Conservation (phyloP, 2,797 vertebrate species). For the Poeciliopsis paucimaculata region DNA sequence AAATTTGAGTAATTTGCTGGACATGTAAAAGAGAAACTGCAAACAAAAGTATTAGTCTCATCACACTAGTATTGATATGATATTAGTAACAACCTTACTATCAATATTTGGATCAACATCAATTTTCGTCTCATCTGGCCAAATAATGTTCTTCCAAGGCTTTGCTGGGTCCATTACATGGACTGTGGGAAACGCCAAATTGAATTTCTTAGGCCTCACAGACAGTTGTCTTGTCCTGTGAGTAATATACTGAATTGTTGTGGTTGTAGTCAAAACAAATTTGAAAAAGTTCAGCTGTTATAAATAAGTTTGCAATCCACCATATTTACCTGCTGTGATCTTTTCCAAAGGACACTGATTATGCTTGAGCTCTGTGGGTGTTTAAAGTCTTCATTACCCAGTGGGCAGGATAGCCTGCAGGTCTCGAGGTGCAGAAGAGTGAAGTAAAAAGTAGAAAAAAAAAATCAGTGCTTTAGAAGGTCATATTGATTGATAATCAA, state of each 20-base stretch:
- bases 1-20: too few relatives aligned
- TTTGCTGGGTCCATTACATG: neutral
- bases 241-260: neutral
- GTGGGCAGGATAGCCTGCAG: slow-evolving; percentile 35
- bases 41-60: too few relatives aligned
- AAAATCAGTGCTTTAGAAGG: slow-evolving; percentile 65
- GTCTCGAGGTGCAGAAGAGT: slow-evolving; percentile 46
- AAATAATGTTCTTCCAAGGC: too few relatives aligned
- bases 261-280: neutral
- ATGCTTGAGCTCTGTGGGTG: slow-evolving; percentile 57
- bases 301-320: neutral
- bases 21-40: too few relatives aligned
- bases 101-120: too few relatives aligned
- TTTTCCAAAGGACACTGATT: slow-evolving; percentile 62
- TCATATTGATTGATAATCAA: slow-evolving; percentile 77
- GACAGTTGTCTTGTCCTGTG: neutral
- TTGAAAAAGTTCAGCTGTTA: neutral
- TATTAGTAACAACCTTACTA: too few relatives aligned
- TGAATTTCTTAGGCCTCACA: neutral
- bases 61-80: too few relatives aligned
- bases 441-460: slow-evolving; percentile 33
- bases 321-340: slow-evolving; percentile 48
- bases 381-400: slow-evolving; percentile 57
- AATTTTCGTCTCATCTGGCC: neutral
- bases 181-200: neutral